These are phyloP conservation scores for Zoanthus gigantus DNA, from an alignment of 92 coral and sea anemone genomes.

Conservation along the genomic window DNA sequence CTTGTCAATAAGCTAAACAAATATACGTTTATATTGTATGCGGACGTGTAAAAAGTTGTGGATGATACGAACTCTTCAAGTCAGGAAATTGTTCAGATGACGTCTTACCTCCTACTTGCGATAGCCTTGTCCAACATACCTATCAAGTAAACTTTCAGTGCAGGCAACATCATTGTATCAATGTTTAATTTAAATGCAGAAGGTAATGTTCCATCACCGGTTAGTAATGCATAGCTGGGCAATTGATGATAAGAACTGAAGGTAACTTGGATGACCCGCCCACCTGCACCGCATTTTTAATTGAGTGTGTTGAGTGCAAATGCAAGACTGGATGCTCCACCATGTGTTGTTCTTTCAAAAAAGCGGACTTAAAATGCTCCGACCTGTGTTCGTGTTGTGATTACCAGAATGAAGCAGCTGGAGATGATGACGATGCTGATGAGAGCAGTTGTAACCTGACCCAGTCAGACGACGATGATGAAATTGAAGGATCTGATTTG, in stretches of 20 bases:
- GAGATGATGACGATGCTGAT: neutral
- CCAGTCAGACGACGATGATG: neutral
- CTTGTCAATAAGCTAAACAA: slow-evolving; percentile 31
- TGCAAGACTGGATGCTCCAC: slow-evolving; percentile 26
- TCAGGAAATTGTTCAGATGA: slow-evolving; percentile 58
- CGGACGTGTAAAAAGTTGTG: slow-evolving; percentile 3
- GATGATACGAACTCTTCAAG: slow-evolving; percentile 48
- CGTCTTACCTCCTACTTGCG: neutral
- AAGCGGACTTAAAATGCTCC: slow-evolving; percentile 44
- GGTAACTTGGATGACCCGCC: slow-evolving; percentile 48
- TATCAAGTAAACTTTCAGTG: slow-evolving; percentile 29
- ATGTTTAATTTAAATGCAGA: slow-evolving; percentile 1
- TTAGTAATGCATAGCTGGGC: slow-evolving; percentile 46
- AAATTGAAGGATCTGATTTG: neutral
- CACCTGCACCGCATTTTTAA: slow-evolving; percentile 44
- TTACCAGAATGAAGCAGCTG: neutral
- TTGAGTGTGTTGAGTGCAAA: neutral
- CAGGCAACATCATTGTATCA: slow-evolving; percentile 49
- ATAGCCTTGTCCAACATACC: slow-evolving; percentile 37
- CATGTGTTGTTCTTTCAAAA: slow-evolving; percentile 46
- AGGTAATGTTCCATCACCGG: slow-evolving; percentile 42
- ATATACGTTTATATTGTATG: slow-evolving; percentile 47
- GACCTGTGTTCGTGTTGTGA: slow-evolving; percentile 36
- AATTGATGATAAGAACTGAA: neutral
- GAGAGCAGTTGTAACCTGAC: neutral